Conservation (phyloP, 2,113 vertebrate genomes). For the Gopherus flavomarginatus region DNA sequence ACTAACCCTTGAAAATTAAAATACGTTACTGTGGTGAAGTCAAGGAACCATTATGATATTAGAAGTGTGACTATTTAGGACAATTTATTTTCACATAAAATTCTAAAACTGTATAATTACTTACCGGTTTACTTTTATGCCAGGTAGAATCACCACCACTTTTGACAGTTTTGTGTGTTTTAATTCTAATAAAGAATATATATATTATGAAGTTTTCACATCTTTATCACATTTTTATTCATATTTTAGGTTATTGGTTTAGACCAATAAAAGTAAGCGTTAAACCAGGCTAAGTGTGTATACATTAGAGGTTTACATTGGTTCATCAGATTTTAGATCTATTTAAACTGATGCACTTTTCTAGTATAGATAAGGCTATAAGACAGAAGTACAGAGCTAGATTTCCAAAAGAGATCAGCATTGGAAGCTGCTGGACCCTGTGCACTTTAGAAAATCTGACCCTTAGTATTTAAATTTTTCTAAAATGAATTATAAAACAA, state of each 20-base stretch:
- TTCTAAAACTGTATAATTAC: neutral
- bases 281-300: accelerated
- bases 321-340: neutral
- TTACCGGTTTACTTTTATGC: neutral
- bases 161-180: neutral
- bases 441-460: neutral
- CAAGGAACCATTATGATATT: neutral
- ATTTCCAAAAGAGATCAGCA: neutral
- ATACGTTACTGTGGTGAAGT: neutral
- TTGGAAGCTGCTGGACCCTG: neutral
- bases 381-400: neutral
- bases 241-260: neutral
- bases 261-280: accelerated
- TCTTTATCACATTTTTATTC: neutral
- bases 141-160: neutral
- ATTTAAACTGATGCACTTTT: neutral
- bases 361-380: neutral
- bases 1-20: neutral
- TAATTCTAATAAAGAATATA: neutral
- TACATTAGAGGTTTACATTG: accelerated
- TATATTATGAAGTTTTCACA: accelerated
- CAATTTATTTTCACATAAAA: neutral
- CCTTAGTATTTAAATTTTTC: neutral
- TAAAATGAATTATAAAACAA: neutral
- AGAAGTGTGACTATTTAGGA: neutral